A percentile compares a stretch with the other conserved stretches of the same genome.
Evolutionary conservation across 2,797 vertebrate genomes (phyloP).

Genomic region (Ambastaia sidthimunki): DNA sequence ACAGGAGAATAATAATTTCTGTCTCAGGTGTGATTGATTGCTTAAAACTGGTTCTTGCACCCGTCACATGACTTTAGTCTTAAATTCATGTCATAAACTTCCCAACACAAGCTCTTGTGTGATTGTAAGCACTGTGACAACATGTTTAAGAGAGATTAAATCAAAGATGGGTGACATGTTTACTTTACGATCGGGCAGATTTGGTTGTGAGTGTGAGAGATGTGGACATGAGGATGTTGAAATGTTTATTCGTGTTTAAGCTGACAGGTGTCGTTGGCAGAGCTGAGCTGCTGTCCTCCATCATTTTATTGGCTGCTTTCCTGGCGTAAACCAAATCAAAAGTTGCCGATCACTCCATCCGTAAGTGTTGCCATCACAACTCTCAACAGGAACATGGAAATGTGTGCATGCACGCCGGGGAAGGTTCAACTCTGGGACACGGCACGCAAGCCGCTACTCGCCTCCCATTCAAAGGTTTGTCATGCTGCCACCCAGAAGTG

Average conservation of each 20-base stretch:
- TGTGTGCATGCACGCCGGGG: background rate
- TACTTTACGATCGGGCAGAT: background rate
- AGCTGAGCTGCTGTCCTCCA: slow-evolving; percentile 97
- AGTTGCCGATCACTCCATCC: slow-evolving; percentile 88
- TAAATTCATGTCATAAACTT: background rate
- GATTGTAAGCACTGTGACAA: background rate
- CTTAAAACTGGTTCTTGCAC: slow-evolving; percentile 41
- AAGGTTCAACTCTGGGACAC: slow-evolving; percentile 38
- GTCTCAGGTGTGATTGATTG: background rate
- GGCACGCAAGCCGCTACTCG: slow-evolving; percentile 25
- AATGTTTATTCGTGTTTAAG: slow-evolving; percentile 66
- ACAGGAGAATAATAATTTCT: slow-evolving; percentile 2
- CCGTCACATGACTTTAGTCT: slow-evolving; percentile 3
- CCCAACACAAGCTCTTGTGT: background rate
- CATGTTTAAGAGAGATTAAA: background rate
- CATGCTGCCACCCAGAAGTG: slow-evolving; percentile 35
- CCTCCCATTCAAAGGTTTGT: slow-evolving; percentile 16
- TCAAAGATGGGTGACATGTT: background rate
- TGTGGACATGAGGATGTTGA: background rate
- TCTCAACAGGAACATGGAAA: background rate
- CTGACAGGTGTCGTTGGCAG: slow-evolving; percentile 97
- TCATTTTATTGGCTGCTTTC: slow-evolving; percentile 95
- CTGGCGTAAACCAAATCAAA: slow-evolving; percentile 95
- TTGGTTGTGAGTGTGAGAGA: background rate
- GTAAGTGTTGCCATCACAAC: slow-evolving; percentile 72